Base-by-base conservation (phyloP, 2,888 invertebrate genomes). In the Trissolcus japonicus region DNA sequence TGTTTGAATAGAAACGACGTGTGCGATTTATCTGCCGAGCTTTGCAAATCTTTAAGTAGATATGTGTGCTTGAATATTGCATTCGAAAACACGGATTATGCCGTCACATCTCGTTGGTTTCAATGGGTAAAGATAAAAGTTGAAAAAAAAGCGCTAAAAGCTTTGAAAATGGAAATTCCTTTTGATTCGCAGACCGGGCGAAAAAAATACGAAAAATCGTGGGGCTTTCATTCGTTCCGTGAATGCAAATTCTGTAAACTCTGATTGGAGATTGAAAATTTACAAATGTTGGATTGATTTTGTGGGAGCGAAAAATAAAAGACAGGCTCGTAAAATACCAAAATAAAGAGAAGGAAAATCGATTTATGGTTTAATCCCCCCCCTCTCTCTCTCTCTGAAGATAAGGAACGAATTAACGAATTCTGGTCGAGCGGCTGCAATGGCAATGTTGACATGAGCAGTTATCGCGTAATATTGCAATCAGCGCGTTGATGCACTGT, bases 401-500 rank as follows among this genome's bases (percentile, higher is more conserved):
- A 35, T 35, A 35, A 35, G 35, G 35, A 35, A 35, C 35, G 35
- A 35, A 35, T 35, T 35, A 35, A 35, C 9, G 35, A 25, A 35
- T 35, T 11, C 35, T 35, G 35, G 35, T 11, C 35, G 35, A 35
- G 35, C 35, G 35, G 35, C 46, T 14, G 14, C 16, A 59, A 46
- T 60, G 41, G 71, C 43, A 65, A 62, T 57, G 66, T 76, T 71
- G 76, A 61, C 66, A 66, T 46, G 66, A 71, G 61, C 71, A 65
- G 51, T 61, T 61, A 61, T 71, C 69, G 71, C 66, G 66, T 66
- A 66, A 76, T 76, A 66, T 75, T 68, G 68, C 73, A 77, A 77
- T 73, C 63, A 72, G 57, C 29, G 73, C 55, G 46, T 65, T 75
- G 59, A 57, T 67, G 63, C 60, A 61, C 46, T 61, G 65, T 69